Conservation (phyloP, 2,888 invertebrate species). For the Tipula helvola region DNA sequence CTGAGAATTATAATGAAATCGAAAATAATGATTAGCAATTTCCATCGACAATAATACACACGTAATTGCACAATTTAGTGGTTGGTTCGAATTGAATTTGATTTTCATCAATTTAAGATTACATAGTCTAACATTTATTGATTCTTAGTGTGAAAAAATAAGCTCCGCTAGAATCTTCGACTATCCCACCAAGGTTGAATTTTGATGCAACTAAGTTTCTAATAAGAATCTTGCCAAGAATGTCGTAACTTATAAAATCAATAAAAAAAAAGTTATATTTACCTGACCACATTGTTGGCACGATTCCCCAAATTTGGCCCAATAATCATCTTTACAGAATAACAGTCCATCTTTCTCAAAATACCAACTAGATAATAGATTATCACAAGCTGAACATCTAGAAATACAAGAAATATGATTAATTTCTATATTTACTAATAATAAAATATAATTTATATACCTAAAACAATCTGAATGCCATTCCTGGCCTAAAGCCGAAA, state of each 20-base stretch:
- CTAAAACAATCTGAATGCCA: constrained; percentile 80
- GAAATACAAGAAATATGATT: neutral
- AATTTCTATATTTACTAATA: neutral
- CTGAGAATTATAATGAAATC: too few species aligned
- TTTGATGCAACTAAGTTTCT: neutral
- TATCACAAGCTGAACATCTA: constrained; percentile 84
- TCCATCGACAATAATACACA: too few species aligned
- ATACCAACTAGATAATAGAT: constrained; percentile 78
- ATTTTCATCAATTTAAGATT: too few species aligned
- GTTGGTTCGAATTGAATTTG: too few species aligned
- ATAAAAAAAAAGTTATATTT: constrained; percentile 16
- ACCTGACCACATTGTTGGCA: constrained; percentile 82
- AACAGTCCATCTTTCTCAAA: constrained; percentile 83
- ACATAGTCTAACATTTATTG: neutral
- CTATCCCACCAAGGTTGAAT: neutral
- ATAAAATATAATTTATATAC: constrained; percentile 41
- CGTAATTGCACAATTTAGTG: too few species aligned
- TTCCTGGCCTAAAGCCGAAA: constrained; percentile 69
- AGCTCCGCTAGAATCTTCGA: neutral
- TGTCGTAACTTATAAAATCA: neutral
- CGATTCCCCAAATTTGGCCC: constrained; percentile 74
- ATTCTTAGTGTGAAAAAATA: neutral
- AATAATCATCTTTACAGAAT: constrained; percentile 82
- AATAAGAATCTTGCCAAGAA: neutral
- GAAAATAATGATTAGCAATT: too few species aligned